These are phyloP conservation scores for Monodelphis domestica DNA, from an alignment of 2,797 vertebrate genomes.

Conservation along the genomic window DNA sequence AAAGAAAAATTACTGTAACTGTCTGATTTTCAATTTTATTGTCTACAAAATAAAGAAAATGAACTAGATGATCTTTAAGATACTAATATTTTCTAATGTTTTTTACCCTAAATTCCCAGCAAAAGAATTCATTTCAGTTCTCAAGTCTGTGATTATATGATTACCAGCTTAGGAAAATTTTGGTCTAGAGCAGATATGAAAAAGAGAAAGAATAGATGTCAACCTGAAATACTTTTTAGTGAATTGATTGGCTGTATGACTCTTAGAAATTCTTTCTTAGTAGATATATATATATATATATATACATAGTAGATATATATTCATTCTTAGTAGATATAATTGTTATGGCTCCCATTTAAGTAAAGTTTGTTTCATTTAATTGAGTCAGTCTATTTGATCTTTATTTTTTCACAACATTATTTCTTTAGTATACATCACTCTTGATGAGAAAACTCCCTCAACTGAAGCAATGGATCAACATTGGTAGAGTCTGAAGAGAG, in stretches of 20 bases:
- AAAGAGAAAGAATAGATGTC: not conserved
- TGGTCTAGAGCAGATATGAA: slow-evolving; percentile 2
- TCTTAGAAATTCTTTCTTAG: not conserved
- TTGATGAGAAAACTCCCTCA: not conserved
- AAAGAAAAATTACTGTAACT: not conserved
- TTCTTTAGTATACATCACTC: slow-evolving; percentile 2
- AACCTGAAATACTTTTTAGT: not conserved
- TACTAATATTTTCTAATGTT: not conserved
- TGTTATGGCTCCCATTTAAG: not conserved
- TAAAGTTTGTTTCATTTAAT: not conserved
- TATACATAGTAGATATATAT: too few relatives aligned
- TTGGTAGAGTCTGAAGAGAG: not conserved
- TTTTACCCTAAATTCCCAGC: not conserved
- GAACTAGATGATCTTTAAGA: not conserved
- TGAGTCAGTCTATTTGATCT: not conserved
- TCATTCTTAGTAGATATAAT: not conserved
- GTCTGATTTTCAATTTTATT: not conserved
- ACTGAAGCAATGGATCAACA: not conserved
- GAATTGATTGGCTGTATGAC: not conserved
- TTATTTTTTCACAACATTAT: slow-evolving; percentile 22
- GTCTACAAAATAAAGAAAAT: not conserved
- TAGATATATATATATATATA: too few relatives aligned
- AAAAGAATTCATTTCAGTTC: not conserved
- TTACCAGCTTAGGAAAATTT: not conserved
- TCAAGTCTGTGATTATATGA: not conserved